Percentiles rank a stretch among this genome's conserved stretches.
phyloP scores from a whole-genome alignment of 2,113 vertebrate genomes.

The Myrmecobius fasciatus region DNA sequence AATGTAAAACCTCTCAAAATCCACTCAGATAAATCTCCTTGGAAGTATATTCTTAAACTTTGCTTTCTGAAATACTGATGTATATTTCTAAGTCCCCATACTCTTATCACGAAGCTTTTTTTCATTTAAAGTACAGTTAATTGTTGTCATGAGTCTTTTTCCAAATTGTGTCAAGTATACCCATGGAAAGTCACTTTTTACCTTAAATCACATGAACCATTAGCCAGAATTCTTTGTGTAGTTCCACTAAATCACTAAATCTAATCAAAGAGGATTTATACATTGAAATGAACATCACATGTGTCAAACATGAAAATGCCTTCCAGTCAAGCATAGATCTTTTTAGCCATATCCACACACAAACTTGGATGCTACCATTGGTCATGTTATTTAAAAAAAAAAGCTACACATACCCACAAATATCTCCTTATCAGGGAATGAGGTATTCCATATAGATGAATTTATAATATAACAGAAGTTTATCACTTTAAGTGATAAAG shows the following conservation, averaged over 20 bases:
- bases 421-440: neutral
- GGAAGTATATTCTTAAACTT: neutral
- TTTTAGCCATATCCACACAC: neutral
- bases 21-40: neutral
- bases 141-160: neutral
- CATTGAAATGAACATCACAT: neutral
- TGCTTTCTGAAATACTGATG: neutral
- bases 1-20: neutral
- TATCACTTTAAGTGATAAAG: neutral
- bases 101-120: neutral
- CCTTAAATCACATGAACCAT: neutral
- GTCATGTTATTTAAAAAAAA: neutral
- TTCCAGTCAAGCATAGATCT: neutral
- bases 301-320: neutral
- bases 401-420: neutral
- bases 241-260: neutral
- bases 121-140: neutral
- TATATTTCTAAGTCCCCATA: neutral
- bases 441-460: neutral
- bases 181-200: neutral
- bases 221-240: neutral
- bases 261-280: neutral
- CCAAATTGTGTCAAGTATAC: neutral
- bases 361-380: neutral
- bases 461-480: neutral